phyloP scores from a whole-genome alignment of 1,140 invertebrate species.

The Galleria mellonella region DNA sequence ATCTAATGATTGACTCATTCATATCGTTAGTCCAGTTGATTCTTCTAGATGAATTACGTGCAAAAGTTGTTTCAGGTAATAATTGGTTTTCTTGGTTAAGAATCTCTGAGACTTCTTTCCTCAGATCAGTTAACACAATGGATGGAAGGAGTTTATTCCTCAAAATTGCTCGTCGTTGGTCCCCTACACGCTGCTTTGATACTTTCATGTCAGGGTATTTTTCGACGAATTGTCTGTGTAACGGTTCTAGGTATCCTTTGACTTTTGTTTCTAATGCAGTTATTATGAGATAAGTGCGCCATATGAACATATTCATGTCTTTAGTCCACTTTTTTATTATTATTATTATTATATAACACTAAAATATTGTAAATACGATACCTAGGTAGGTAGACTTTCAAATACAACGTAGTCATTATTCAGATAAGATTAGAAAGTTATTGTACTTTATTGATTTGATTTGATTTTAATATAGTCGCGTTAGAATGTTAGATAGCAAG shows the following conservation, averaged over 20 bases:
- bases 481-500: too few species aligned
- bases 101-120: not conserved
- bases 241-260: not conserved
- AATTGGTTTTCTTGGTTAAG: not conserved
- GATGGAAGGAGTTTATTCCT: not conserved
- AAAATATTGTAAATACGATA: too few species aligned
- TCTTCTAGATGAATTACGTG: not conserved
- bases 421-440: too few species aligned
- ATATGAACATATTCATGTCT: constrained; percentile 1
- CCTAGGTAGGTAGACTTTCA: constrained; percentile 7
- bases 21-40: not conserved
- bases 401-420: not conserved
- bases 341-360: too few species aligned
- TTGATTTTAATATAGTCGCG: too few species aligned
- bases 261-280: not conserved
- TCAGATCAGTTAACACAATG: not conserved
- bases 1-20: not conserved
- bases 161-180: constrained; percentile 17
- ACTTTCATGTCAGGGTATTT: not conserved
- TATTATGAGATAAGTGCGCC: not conserved
- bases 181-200: not conserved
- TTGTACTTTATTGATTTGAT: too few species aligned
- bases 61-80: not conserved
- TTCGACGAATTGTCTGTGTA: not conserved
- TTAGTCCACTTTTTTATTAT: not conserved